Conservation (phyloP, 2,113 vertebrate species). For the Xenopus tropicalis region UCB_Xtro_10.0 CM004451.2:30912001-30912500, state of each 20-base stretch:
- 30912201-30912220: constrained; percentile 21
- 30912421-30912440: neutral
- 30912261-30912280: constrained; percentile 4
- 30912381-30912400: neutral
- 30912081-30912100: constrained; percentile 50
- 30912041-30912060: constrained; percentile 58
- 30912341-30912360: neutral
- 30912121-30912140: constrained; percentile 24
- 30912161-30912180: constrained; percentile 24
- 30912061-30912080: constrained; percentile 48
- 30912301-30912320: constrained; percentile 1
- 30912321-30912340: constrained; percentile 7
- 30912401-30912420: neutral
- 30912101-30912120: constrained; percentile 35
- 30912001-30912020: constrained; percentile 48
- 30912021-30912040: constrained; percentile 51
- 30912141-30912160: constrained; percentile 27
- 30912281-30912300: neutral
- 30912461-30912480: no score
- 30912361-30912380: neutral
- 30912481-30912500: no score
- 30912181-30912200: constrained; percentile 12
- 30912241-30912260: neutral
- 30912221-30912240: neutral
- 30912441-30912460: no score